Conservation (phyloP, 1,140 invertebrate genomes). For the Drosophila kurseongensis region DNA sequence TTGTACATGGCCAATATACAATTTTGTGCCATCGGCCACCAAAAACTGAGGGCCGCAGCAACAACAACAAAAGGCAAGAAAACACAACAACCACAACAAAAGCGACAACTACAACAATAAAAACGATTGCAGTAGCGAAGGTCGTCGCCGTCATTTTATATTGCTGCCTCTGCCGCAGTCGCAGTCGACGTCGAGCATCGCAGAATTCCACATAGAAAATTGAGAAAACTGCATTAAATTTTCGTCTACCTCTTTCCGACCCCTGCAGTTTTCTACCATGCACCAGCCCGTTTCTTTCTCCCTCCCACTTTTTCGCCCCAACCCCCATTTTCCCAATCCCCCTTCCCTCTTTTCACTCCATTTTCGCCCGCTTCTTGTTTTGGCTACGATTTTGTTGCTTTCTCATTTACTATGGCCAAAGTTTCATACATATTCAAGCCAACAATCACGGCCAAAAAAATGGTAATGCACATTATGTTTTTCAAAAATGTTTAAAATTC, state of each 20-base stretch:
- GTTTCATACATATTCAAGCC: constrained; percentile 26
- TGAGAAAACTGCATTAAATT: constrained; percentile 78
- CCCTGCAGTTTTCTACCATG: constrained; percentile 22
- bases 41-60: constrained; percentile 38
- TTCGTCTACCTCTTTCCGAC: constrained; percentile 36
- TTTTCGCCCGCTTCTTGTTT: constrained; percentile 42
- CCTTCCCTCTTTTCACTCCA: not conserved
- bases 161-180: constrained; percentile 25
- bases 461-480: not conserved
- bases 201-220: constrained; percentile 75
- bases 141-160: constrained; percentile 56
- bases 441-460: constrained; percentile 5
- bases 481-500: not conserved
- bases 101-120: constrained; percentile 16
- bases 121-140: constrained; percentile 62
- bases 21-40: constrained; percentile 47
- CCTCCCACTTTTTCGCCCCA: constrained; percentile 4
- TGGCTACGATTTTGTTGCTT: constrained; percentile 45
- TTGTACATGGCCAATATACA: constrained; percentile 47
- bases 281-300: constrained; percentile 38
- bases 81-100: constrained; percentile 16
- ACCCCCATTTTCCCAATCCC: not conserved
- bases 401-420: constrained; percentile 30
- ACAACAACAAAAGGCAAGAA: constrained; percentile 16
- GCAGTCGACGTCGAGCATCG: constrained; percentile 24